Base-by-base conservation (phyloP, 37 sponge, comb jelly and placozoan species). In the Tethya wilhelma region DNA sequence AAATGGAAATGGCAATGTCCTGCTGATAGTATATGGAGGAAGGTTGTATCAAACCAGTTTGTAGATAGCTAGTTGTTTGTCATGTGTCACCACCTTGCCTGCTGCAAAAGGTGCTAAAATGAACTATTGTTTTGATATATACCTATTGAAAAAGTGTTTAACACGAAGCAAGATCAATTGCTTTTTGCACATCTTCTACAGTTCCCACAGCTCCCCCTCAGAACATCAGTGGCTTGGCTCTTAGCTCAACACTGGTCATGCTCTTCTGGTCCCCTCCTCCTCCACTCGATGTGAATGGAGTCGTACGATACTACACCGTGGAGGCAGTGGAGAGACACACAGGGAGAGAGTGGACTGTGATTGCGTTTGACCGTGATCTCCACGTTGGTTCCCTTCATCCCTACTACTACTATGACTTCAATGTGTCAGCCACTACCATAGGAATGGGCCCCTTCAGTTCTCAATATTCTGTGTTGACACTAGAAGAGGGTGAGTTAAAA, bases 191-290 rank as follows among this genome's bases (percentile, higher is more conserved):
- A 49, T 37, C 40, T 37, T 23, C 3, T 44, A 30, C 56, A 73
- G 74, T 73, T 56, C 74, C 68, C 9, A 29, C 69, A 17, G 59
- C 42, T 56, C 80, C 80, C 0, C 80, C 80, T 56, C 58, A 46
- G n/a, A 33, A 68, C 34, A 22, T 80, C 38, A 56, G 28, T 37
- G 42, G 41, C 49, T 38, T 38, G 33, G 22, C 37, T 0, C 38
- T 4, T 0, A 68, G 69, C 36, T 55, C 80, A 1, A 53, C 80
- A 29, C 0, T 37, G 46, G 25, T 80, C 43, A 57, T 23, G 8
- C 56, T 80, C 56, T 2, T 4, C n/a, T 80, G 80, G 80, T 67
- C 53, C 26, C 70, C 80, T 33, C 80, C 80, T 28, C 79, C 79
- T 9, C 37, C 55, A 34, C 2, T 39, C 4, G 64, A 43, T 14